Evolutionary conservation across 2,113 vertebrate species (phyloP).

Genomic region (Elanoides forficatus): DNA sequence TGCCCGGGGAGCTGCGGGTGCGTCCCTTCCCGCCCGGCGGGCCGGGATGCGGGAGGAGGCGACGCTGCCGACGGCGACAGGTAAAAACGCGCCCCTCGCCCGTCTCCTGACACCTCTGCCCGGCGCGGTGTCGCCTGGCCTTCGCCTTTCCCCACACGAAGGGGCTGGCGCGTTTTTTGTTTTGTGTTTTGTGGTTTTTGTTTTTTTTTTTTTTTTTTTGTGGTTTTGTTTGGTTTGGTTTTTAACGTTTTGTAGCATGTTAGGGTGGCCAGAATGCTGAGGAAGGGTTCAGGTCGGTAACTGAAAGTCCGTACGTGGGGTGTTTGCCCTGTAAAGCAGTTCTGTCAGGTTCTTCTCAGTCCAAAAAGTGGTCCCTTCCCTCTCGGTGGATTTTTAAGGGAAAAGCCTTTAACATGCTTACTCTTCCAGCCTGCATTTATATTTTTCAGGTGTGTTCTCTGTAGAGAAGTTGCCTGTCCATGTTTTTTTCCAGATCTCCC

Average conservation of each 20-base stretch:
- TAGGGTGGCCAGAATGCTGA: not conserved
- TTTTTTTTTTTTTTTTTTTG: too few species aligned
- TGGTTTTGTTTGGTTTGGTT: too few species aligned
- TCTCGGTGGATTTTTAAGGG: not conserved
- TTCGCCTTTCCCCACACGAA: not conserved
- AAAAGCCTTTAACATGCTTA: not conserved
- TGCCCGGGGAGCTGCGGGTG: not conserved
- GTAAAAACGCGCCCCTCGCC: not conserved
- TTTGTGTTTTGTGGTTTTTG: too few species aligned
- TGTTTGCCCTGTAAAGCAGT: not conserved
- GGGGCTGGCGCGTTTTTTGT: too few species aligned
- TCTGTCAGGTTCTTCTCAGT: not conserved
- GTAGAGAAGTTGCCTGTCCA: not conserved
- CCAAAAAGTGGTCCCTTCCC: not conserved
- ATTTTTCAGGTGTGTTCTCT: not conserved
- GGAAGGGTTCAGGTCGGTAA: not conserved
- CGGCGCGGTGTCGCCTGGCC: not conserved
- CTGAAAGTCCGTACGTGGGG: too few species aligned
- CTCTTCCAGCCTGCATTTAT: not conserved
- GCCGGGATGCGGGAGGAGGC: not conserved
- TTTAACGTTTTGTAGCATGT: accelerated
- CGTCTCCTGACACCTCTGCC: too few species aligned
- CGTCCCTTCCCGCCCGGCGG: not conserved
- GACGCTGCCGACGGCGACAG: not conserved
- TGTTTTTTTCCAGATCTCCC: not conserved